phyloP scores from a whole-genome alignment of 2,888 invertebrate species.

The Hyles lineata region DNA sequence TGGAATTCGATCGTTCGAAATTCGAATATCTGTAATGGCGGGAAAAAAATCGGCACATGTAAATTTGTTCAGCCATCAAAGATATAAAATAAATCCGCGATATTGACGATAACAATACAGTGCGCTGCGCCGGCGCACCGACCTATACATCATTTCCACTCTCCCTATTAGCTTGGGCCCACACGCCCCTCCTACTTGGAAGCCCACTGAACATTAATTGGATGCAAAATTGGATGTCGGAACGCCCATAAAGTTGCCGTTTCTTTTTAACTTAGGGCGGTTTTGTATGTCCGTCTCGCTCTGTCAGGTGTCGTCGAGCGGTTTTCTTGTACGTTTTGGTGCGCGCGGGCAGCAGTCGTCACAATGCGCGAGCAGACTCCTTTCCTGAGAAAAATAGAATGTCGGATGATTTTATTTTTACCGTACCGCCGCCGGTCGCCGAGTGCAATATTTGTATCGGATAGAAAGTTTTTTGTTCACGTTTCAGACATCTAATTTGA shows the following conservation, averaged over 20 bases:
- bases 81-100: conserved; percentile 78
- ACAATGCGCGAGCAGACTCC: conserved; percentile 74
- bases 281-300: conserved; percentile 48
- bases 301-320: conserved; percentile 53
- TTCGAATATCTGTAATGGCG: conserved; percentile 36
- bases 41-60: conserved; percentile 60
- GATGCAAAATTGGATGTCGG: conserved; percentile 71
- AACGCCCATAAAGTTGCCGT: conserved; percentile 68
- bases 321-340: conserved; percentile 71
- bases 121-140: conserved; percentile 67
- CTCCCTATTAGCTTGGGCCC: conserved; percentile 79
- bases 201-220: conserved; percentile 84
- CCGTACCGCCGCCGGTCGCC: conserved; percentile 62
- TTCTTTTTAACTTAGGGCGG: conserved; percentile 48
- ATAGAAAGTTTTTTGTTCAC: conserved; percentile 66
- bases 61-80: conserved; percentile 77
- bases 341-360: conserved; percentile 69
- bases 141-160: conserved; percentile 84
- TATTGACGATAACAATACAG: conserved; percentile 80
- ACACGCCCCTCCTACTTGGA: conserved; percentile 74
- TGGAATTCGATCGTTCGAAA: too few relatives aligned
- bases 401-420: conserved; percentile 70
- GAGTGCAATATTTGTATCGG: conserved; percentile 83
- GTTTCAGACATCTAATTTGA: conserved; percentile 73
- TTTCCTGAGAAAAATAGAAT: conserved; percentile 80